A percentile compares a stretch with the other conserved stretches of the same genome.
Evolutionary conservation across 2,113 vertebrate species (phyloP).

Genomic region (Choloepus hoffmanni): DNA sequence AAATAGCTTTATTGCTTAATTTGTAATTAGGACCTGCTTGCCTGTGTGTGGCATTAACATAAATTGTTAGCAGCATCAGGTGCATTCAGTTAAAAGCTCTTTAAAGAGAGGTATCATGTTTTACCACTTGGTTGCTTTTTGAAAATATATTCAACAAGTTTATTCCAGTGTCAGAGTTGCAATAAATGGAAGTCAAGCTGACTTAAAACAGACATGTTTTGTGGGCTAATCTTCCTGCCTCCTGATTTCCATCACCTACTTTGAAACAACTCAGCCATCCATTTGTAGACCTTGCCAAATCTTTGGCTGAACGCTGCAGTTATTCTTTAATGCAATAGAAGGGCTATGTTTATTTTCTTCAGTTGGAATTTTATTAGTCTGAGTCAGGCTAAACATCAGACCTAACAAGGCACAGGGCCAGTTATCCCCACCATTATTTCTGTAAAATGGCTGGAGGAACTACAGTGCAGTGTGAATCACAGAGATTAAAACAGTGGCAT

Average conservation of each 20-base stretch:
- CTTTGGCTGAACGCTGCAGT: neutral
- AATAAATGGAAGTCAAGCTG: constrained; percentile 77
- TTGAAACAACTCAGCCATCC: constrained; percentile 72
- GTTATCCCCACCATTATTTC: constrained; percentile 42
- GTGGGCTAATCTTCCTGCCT: constrained; percentile 70
- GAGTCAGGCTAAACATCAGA: constrained; percentile 39
- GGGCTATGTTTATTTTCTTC: neutral
- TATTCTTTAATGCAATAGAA: constrained; percentile 53
- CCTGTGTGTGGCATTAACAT: constrained; percentile 67
- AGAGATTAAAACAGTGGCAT: constrained; percentile 6
- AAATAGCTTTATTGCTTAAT: constrained; percentile 77
- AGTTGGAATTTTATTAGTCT: constrained; percentile 9
- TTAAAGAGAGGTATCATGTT: constrained; percentile 68
- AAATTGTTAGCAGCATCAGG: constrained; percentile 71
- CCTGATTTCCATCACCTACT: constrained; percentile 64
- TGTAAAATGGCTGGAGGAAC: constrained; percentile 44
- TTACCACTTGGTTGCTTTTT: constrained; percentile 75
- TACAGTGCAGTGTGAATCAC: neutral
- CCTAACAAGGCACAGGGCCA: constrained; percentile 11
- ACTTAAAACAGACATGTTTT: constrained; percentile 66
- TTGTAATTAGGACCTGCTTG: constrained; percentile 68
- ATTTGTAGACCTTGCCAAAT: neutral
- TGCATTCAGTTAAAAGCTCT: constrained; percentile 78
- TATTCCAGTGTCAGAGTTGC: constrained; percentile 75
- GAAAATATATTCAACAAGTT: constrained; percentile 76